phyloP scores from a whole-genome alignment of 2,113 vertebrate species.

The Saguinus midas region DNA sequence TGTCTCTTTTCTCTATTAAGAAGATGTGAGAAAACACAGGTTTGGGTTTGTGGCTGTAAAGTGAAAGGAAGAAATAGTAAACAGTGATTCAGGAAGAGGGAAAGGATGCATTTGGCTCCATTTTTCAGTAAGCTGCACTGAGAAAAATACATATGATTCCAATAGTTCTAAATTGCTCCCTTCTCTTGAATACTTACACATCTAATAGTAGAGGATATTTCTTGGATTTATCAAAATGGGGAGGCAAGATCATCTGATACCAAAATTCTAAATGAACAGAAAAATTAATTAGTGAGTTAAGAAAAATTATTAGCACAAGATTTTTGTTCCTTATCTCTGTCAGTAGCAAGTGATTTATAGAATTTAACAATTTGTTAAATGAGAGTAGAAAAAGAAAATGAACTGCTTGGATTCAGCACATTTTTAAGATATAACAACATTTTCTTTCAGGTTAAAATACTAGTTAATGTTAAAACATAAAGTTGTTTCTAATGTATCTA shows the following conservation, averaged over 20 bases:
- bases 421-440: constrained; percentile 34
- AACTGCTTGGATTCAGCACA: background rate
- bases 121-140: background rate
- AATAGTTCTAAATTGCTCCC: background rate
- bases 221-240: constrained; percentile 91
- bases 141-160: background rate
- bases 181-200: constrained; percentile 90
- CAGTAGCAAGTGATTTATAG: constrained; percentile 12
- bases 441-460: constrained; percentile 26
- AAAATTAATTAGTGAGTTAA: constrained; percentile 51
- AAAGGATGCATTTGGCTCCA: background rate
- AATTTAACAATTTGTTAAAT: constrained; percentile 34
- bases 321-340: background rate
- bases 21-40: constrained; percentile 7
- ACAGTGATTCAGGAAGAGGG: background rate
- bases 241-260: constrained; percentile 97
- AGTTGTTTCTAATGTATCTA: constrained; percentile 36
- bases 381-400: constrained; percentile 24
- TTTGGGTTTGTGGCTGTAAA: constrained; percentile 7
- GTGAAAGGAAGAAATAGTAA: background rate
- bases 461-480: constrained; percentile 24
- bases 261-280: constrained; percentile 89
- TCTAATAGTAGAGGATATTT: constrained; percentile 96
- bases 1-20: background rate
- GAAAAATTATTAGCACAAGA: constrained; percentile 5